These are phyloP conservation scores for Smutsia temminckii DNA, from an alignment of 2,797 vertebrate species.

Conservation along the genomic window DNA sequence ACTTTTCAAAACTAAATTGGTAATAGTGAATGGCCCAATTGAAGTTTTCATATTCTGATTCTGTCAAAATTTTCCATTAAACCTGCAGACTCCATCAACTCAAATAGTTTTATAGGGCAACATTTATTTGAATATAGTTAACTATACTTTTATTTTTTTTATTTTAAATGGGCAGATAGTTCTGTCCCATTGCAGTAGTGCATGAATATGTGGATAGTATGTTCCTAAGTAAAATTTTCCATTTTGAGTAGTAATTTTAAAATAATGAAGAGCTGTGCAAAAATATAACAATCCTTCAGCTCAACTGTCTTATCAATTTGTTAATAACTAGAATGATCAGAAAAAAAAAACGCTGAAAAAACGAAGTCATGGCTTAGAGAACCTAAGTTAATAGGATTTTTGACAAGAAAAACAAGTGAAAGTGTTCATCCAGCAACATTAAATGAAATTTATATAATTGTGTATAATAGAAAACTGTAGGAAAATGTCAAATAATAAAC, in stretches of 20 bases:
- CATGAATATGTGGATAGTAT: neutral
- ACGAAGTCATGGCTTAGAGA: neutral
- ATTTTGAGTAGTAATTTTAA: conserved; percentile 46
- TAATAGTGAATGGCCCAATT: neutral
- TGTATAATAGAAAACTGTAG: neutral
- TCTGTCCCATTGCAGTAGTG: neutral
- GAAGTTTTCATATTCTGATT: neutral
- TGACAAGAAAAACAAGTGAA: neutral
- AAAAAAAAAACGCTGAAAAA: neutral
- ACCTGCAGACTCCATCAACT: neutral
- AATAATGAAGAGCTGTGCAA: neutral
- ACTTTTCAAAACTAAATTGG: conserved; percentile 3
- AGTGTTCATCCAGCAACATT: neutral
- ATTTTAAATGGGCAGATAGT: neutral
- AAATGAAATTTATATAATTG: neutral
- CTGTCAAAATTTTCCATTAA: conserved; percentile 14
- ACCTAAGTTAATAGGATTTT: neutral
- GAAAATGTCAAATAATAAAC: neutral
- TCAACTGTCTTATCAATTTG: neutral
- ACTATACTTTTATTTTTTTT: neutral
- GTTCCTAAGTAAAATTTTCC: conserved; percentile 20
- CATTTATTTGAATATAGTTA: conserved; percentile 39
- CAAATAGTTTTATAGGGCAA: neutral
- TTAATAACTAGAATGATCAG: neutral
- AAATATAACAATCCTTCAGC: neutral